These are phyloP conservation scores for Zaprionus lineosus DNA, from an alignment of 2,888 invertebrate species.

Conservation along the genomic window DNA sequence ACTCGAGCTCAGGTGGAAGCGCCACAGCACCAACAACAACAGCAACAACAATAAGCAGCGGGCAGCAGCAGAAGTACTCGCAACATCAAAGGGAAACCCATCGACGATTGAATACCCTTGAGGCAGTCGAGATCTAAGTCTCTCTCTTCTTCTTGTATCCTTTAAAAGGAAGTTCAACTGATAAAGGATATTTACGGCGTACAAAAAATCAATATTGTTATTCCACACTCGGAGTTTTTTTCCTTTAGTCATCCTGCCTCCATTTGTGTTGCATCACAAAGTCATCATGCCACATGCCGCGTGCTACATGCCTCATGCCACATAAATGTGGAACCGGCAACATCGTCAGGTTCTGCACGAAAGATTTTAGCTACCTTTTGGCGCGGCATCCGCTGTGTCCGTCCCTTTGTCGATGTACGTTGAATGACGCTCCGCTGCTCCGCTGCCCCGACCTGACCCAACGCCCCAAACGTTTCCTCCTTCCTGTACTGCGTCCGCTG, in stretches of 20 bases:
- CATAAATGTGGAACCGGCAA: conserved; percentile 30
- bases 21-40: conserved; percentile 18
- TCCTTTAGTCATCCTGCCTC: neutral
- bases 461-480: too few species aligned
- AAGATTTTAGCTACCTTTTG: conserved; percentile 73
- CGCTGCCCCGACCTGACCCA: neutral
- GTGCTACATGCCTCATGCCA: conserved; percentile 16
- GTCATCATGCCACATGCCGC: conserved; percentile 22
- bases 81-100: conserved; percentile 36
- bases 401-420: conserved; percentile 20
- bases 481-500: too few species aligned
- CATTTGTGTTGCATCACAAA: conserved; percentile 2
- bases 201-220: too few species aligned
- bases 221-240: neutral
- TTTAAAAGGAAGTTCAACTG: too few species aligned
- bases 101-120: conserved; percentile 31
- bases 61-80: conserved; percentile 32
- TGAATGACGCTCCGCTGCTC: neutral
- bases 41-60: conserved; percentile 26
- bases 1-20: conserved; percentile 63
- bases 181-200: too few species aligned
- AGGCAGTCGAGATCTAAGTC: too few species aligned
- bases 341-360: conserved; percentile 72
- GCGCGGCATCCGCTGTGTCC: conserved; percentile 31
- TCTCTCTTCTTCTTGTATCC: too few species aligned